These are phyloP conservation scores for Bradynema listronoti DNA, from an alignment of 1,140 invertebrate genomes.

Conservation along the genomic window DNA sequence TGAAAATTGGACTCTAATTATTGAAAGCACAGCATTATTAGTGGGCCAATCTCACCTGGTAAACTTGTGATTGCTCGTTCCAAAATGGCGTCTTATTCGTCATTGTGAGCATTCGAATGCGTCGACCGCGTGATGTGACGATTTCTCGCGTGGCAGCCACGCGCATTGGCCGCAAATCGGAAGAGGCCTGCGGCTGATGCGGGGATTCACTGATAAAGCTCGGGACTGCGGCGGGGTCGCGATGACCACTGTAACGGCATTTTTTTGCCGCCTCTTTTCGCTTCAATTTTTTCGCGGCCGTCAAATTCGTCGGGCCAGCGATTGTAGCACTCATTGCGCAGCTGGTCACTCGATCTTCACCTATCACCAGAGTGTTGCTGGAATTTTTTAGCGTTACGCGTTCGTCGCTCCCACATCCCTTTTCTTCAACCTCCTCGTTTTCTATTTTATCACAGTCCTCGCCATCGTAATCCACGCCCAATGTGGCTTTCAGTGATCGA, in stretches of 20 bases:
- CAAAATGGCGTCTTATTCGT: slow-evolving; percentile 98
- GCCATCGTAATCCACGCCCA: no score
- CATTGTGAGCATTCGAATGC: slow-evolving; percentile 66
- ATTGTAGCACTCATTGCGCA: neutral
- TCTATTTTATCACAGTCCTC: no score
- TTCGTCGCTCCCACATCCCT: no score
- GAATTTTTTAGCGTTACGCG: no score
- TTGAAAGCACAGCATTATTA: slow-evolving; percentile 2
- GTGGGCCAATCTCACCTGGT: slow-evolving; percentile 62
- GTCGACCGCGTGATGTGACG: no score
- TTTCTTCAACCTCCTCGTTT: neutral
- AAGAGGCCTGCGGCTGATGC: neutral
- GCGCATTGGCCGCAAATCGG: neutral
- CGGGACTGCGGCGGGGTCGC: no score
- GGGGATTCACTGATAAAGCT: no score
- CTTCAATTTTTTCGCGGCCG: no score
- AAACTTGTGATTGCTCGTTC: slow-evolving; percentile 98
- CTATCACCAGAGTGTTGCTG: no score
- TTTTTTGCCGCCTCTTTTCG: neutral
- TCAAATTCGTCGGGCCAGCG: neutral
- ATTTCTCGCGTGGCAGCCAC: neutral
- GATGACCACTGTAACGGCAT: slow-evolving; percentile 5
- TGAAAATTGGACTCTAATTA: slow-evolving; percentile 58
- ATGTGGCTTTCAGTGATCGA: slow-evolving; percentile 42
- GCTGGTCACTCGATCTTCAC: neutral